Evolutionary conservation across 2,888 invertebrate genomes (phyloP).

Genomic region (Amblyjoppa proteus): DNA sequence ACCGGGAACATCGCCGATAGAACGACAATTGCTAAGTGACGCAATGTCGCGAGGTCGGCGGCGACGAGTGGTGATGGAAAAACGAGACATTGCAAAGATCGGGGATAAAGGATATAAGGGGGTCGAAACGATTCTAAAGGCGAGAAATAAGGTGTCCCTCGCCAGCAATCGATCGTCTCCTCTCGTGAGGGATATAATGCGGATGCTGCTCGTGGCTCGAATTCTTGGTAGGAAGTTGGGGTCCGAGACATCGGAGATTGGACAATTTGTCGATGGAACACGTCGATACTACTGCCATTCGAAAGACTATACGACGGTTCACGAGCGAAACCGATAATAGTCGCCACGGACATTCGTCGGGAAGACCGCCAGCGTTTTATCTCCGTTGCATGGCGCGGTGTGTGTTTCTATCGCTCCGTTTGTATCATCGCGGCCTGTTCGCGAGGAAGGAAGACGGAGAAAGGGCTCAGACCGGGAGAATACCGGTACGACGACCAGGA

Average conservation of each 20-base stretch:
- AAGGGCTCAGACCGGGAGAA: slow-evolving; percentile 48
- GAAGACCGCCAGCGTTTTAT: slow-evolving; percentile 65
- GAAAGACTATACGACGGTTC: slow-evolving; percentile 24
- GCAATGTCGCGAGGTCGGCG: slow-evolving; percentile 37
- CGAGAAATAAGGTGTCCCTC: slow-evolving; percentile 47
- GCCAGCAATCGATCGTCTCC: slow-evolving; percentile 54
- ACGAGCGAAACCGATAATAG: slow-evolving; percentile 61
- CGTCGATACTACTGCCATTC: slow-evolving; percentile 47
- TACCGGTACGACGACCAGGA: slow-evolving; percentile 61
- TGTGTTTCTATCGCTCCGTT: slow-evolving; percentile 8
- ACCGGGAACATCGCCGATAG: background rate
- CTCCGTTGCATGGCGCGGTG: slow-evolving; percentile 16
- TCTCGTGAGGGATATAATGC: slow-evolving; percentile 52
- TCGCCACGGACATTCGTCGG: slow-evolving; percentile 54
- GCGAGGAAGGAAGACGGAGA: background rate
- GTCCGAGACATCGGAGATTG: slow-evolving; percentile 61
- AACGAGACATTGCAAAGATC: slow-evolving; percentile 39
- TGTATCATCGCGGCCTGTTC: background rate
- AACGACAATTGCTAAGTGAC: background rate
- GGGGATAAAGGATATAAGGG: slow-evolving; percentile 23
- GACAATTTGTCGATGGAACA: slow-evolving; percentile 64
- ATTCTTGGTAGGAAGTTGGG: slow-evolving; percentile 27
- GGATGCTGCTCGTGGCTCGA: slow-evolving; percentile 30
- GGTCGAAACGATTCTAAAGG: slow-evolving; percentile 38
- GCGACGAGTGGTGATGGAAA: slow-evolving; percentile 44